A percentile compares a stretch with the other conserved stretches of the same genome.
phyloP scores from a whole-genome alignment of 2,888 invertebrate genomes.

The Pterobdella sp. region DNA sequence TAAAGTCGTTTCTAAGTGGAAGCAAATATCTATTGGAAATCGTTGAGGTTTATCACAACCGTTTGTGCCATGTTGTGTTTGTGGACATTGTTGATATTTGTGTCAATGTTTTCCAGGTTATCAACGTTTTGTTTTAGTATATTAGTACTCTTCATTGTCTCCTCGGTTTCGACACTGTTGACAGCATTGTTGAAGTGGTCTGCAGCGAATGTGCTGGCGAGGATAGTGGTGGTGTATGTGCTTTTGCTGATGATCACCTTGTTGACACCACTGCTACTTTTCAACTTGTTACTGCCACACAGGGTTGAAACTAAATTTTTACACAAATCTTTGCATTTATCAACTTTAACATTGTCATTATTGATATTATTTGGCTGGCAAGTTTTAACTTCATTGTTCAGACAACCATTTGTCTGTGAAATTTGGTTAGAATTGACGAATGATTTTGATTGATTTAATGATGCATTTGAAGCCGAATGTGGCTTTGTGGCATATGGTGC shows the following conservation, averaged over 20 bases:
- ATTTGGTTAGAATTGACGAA: neutral
- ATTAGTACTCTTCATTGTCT: neutral
- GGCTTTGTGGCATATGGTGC: neutral
- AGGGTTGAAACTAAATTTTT: too few species aligned
- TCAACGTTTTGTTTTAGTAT: too few species aligned
- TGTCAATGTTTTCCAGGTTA: neutral
- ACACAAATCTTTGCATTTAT: neutral
- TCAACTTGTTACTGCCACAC: neutral
- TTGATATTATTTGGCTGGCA: neutral
- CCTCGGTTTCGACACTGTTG: neutral
- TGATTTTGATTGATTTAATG: neutral
- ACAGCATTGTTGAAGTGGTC: neutral
- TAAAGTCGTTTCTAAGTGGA: too few species aligned
- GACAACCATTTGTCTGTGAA: too few species aligned
- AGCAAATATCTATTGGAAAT: too few species aligned
- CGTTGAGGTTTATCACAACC: too few species aligned
- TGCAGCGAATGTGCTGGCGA: neutral
- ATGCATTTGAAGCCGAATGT: neutral
- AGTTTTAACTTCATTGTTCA: neutral
- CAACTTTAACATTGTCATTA: neutral
- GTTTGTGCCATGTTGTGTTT: too few species aligned
- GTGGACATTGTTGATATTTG: neutral
- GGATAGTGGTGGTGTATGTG: neutral
- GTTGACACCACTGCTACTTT: neutral
- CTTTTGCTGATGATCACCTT: slow-evolving; percentile 9